phyloP scores from a whole-genome alignment of 1,140 invertebrate species.

The Orchestia grillus region DNA sequence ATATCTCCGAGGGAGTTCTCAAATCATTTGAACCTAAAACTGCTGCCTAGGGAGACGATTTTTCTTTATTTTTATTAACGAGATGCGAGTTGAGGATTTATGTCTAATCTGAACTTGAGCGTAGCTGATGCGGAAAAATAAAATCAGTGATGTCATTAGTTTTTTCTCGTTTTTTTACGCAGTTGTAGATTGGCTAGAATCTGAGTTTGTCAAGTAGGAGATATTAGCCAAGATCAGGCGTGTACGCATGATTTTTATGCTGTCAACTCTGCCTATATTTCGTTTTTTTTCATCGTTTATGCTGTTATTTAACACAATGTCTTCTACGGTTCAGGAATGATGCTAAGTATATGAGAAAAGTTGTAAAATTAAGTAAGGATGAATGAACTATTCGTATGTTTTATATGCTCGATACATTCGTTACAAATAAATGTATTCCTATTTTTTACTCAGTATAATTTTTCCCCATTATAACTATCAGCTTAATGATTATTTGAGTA shows the following conservation, averaged over 20 bases:
- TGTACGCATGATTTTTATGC: too few relatives aligned
- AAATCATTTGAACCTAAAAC: too few relatives aligned
- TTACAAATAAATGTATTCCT: background rate
- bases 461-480: background rate
- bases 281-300: too few relatives aligned
- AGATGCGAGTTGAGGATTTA: too few relatives aligned
- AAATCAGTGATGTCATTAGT: background rate
- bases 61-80: too few relatives aligned
- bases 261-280: too few relatives aligned
- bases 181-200: background rate
- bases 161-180: background rate
- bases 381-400: background rate
- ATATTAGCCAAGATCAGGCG: background rate
- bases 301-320: background rate
- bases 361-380: background rate
- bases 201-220: background rate
- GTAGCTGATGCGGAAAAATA: background rate
- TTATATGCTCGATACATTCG: background rate
- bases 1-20: too few relatives aligned
- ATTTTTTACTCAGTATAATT: too few relatives aligned
- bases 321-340: background rate
- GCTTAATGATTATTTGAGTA: background rate
- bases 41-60: too few relatives aligned
- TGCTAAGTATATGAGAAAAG: background rate
- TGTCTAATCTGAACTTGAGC: too few relatives aligned